These are phyloP conservation scores for Platyscapa corneri DNA, from an alignment of 1,140 invertebrate species.

Conservation along the genomic window DNA sequence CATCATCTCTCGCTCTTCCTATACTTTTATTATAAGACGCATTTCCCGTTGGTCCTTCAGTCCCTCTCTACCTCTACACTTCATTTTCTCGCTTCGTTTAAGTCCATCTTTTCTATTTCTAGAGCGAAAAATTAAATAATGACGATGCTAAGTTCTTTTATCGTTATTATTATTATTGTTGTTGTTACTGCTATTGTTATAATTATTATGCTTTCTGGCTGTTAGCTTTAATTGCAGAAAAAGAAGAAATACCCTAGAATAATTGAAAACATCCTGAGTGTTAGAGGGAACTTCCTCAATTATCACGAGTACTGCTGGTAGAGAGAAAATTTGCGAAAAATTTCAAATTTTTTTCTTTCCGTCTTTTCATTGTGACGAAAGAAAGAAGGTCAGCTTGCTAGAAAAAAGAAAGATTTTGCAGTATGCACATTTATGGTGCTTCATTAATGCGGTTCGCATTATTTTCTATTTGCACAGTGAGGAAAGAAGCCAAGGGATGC, in stretches of 20 bases:
- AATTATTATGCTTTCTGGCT: constrained; percentile 19
- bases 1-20: constrained; percentile 30
- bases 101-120: neutral
- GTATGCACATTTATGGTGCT: constrained; percentile 32
- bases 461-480: constrained; percentile 57
- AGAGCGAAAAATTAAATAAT: constrained; percentile 44
- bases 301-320: constrained; percentile 23
- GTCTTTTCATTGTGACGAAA: constrained; percentile 6
- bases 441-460: constrained; percentile 59
- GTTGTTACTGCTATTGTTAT: constrained; percentile 37
- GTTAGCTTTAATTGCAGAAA: constrained; percentile 24
- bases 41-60: constrained; percentile 12
- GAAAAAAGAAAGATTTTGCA: constrained; percentile 29
- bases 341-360: neutral
- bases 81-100: constrained; percentile 47
- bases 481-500: constrained; percentile 46
- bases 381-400: constrained; percentile 28
- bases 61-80: neutral
- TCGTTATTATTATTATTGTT: constrained; percentile 5
- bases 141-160: neutral
- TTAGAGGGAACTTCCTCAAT: constrained; percentile 40
- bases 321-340: constrained; percentile 28
- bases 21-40: constrained; percentile 40
- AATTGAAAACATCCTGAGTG: constrained; percentile 32
- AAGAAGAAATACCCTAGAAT: constrained; percentile 3